A percentile compares a stretch with the other conserved stretches of the same genome.
phyloP scores from a whole-genome alignment of 1,140 invertebrate genomes.

The Procambarus clarkii region DNA sequence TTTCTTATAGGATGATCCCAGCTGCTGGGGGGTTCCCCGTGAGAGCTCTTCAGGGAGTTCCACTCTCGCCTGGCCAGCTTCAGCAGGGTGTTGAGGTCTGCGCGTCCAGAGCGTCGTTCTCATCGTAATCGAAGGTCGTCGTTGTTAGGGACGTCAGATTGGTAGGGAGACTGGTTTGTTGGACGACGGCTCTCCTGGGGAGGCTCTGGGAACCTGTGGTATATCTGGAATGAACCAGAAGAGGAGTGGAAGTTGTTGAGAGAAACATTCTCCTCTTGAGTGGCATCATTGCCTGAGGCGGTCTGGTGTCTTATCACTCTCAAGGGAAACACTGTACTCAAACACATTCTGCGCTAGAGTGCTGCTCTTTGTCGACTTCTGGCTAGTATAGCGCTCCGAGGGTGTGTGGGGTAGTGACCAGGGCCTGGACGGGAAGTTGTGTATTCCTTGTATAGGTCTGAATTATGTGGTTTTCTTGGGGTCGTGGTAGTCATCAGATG shows the following conservation, averaged over 20 bases:
- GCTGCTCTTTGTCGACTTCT: background rate
- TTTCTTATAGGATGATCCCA: background rate
- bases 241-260: background rate
- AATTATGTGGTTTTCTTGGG: slow-evolving; percentile 16
- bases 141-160: background rate
- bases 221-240: background rate
- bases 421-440: background rate
- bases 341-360: background rate
- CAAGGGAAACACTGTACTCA: background rate
- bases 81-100: slow-evolving; percentile 11
- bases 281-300: background rate
- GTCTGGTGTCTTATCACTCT: background rate
- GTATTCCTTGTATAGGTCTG: background rate
- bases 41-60: background rate
- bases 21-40: background rate
- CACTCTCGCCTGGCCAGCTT: slow-evolving; percentile 23
- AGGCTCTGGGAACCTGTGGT: background rate
- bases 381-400: background rate
- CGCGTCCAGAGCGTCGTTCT: background rate
- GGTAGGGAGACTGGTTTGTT: background rate
- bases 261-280: background rate
- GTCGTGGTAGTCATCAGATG: background rate
- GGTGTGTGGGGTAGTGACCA: too few species aligned
- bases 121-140: background rate
- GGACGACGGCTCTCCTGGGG: background rate